phyloP scores from a whole-genome alignment of 2,113 vertebrate genomes.

The Craseonycteris thonglongyai region DNA sequence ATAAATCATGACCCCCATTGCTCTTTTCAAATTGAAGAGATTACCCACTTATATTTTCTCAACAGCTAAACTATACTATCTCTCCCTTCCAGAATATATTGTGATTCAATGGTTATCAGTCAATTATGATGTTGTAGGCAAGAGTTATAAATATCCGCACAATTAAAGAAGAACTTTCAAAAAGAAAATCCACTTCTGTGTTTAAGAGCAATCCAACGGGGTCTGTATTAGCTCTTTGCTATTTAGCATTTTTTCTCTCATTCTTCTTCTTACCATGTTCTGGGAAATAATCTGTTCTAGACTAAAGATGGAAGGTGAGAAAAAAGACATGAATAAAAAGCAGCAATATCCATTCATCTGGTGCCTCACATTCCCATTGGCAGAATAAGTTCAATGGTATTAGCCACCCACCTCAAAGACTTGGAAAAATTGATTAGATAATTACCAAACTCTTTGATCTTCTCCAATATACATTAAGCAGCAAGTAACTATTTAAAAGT shows the following conservation, averaged over 20 bases:
- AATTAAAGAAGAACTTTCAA: constrained; percentile 41
- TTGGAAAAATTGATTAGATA: constrained; percentile 25
- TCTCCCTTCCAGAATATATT: constrained; percentile 33
- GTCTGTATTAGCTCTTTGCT: neutral
- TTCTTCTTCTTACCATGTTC: neutral
- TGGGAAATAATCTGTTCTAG: neutral
- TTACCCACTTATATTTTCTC: neutral
- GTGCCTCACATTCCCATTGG: constrained; percentile 19
- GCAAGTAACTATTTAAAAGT: constrained; percentile 30
- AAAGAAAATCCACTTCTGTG: constrained; percentile 35
- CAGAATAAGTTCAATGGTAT: neutral
- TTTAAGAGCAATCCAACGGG: neutral
- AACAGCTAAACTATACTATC: neutral
- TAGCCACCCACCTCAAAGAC: neutral
- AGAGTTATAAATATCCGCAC: constrained; percentile 48
- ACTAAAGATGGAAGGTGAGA: neutral
- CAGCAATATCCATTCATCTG: neutral
- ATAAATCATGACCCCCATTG: neutral
- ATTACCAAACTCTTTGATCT: constrained; percentile 36
- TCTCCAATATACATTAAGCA: constrained; percentile 30
- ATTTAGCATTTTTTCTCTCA: neutral
- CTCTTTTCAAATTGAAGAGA: constrained; percentile 15
- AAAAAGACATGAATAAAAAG: neutral
- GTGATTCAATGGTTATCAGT: constrained; percentile 43
- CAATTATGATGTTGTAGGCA: constrained; percentile 26